Conservation (phyloP, 2,113 vertebrate genomes). For the Tauraco erythrolophus region DNA sequence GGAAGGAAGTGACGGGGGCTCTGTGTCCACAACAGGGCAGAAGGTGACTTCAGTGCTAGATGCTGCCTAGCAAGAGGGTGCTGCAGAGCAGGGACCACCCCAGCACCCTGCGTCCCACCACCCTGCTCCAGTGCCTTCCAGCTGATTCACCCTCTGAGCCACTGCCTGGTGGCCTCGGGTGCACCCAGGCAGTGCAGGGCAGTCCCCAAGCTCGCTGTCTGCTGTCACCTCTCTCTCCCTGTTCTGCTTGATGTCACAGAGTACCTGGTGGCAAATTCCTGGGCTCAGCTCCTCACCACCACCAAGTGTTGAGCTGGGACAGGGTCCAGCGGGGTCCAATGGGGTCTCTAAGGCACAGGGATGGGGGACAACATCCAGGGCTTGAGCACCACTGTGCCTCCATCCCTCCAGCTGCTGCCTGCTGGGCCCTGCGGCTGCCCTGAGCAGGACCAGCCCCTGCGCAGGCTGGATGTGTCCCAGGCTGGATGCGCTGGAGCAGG, state of each 20-base stretch:
- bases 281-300: not conserved
- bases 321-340: not conserved
- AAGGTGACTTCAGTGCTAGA: not conserved
- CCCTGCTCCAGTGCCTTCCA: not conserved
- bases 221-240: not conserved
- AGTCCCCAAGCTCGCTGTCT: not conserved
- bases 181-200: fast-evolving
- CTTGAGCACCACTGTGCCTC: not conserved
- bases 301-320: not conserved
- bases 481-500: too few relatives aligned
- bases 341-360: not conserved
- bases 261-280: not conserved
- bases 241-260: not conserved
- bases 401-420: not conserved
- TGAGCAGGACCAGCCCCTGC: not conserved
- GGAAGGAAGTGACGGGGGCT: fast-evolving
- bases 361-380: not conserved
- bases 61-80: not conserved
- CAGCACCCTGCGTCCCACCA: fast-evolving
- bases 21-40: not conserved
- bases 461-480: not conserved
- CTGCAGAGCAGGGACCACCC: not conserved
- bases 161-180: not conserved
- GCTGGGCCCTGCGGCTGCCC: not conserved
- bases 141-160: not conserved